phyloP scores from a whole-genome alignment of 2,113 vertebrate genomes.

The Paratilapia polleni region DNA sequence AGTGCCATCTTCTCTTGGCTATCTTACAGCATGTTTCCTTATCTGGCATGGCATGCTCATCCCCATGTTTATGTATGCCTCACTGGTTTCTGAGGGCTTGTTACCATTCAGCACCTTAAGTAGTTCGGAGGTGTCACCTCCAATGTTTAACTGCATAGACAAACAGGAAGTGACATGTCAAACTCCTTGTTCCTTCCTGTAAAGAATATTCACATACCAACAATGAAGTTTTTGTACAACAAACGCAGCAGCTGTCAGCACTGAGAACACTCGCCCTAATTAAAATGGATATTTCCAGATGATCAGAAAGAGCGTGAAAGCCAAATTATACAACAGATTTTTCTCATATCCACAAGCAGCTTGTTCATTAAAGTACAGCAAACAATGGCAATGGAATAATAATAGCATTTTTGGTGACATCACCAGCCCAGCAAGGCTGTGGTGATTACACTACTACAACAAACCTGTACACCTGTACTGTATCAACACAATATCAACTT shows the following conservation, averaged over 20 bases:
- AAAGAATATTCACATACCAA: constrained; percentile 1
- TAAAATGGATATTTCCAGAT: constrained; percentile 24
- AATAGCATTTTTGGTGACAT: background rate
- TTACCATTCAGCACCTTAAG: constrained; percentile 15
- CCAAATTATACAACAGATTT: constrained; percentile 23
- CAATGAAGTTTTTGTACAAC: background rate
- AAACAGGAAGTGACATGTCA: constrained; percentile 19
- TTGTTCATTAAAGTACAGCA: constrained; percentile 30
- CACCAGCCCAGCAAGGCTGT: background rate
- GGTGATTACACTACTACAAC: background rate
- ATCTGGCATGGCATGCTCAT: constrained; percentile 2
- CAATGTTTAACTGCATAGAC: background rate
- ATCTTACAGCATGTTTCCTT: constrained; percentile 36
- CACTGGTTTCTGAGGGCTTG: background rate
- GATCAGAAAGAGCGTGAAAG: constrained; percentile 17
- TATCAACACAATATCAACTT: background rate
- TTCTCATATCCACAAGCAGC: constrained; percentile 6
- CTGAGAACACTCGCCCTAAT: background rate
- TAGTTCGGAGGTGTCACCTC: background rate
- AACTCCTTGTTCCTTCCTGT: background rate
- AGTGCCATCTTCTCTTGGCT: constrained; percentile 10
- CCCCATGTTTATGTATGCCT: constrained; percentile 28
- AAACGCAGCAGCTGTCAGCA: constrained; percentile 10
- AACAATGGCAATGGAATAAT: constrained; percentile 4
- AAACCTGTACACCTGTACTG: rapidly evolving